Evolutionary conservation across 2,888 invertebrate species (phyloP).

Genomic region (Tridacna crocea): DNA sequence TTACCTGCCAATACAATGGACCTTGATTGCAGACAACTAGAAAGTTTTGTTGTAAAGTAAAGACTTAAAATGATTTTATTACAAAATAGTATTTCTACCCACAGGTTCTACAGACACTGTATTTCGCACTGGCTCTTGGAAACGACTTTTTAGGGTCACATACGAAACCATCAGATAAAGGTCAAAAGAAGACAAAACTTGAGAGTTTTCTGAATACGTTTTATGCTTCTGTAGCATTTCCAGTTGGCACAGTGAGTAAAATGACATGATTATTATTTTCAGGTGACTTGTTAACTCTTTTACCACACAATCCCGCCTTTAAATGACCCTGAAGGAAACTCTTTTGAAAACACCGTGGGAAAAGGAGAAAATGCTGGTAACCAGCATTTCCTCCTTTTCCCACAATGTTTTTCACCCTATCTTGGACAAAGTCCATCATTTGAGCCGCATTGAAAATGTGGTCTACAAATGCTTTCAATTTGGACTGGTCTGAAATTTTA

Average conservation of each 20-base stretch:
- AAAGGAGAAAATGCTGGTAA: neutral
- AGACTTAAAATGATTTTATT: too few species aligned
- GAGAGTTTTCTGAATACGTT: constrained; percentile 72
- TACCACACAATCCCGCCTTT: too few species aligned
- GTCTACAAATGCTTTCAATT: too few species aligned
- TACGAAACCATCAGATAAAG: constrained; percentile 79
- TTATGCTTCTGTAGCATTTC: constrained; percentile 73
- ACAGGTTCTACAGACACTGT: constrained; percentile 91
- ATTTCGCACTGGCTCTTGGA: constrained; percentile 90
- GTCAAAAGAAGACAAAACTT: constrained; percentile 50
- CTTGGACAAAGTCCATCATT: too few species aligned
- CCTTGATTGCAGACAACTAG: too few species aligned
- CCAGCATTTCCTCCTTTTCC: neutral
- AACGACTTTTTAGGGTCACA: constrained; percentile 92
- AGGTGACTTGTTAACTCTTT: neutral
- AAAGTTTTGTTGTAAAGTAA: too few species aligned
- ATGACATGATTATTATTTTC: neutral
- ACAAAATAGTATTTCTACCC: constrained; percentile 79
- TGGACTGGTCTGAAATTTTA: too few species aligned
- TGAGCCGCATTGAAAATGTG: too few species aligned
- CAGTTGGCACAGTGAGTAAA: constrained; percentile 75
- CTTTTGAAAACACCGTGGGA: neutral
- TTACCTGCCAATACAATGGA: too few species aligned
- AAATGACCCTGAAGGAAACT: too few species aligned
- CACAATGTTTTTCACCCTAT: neutral